Base-by-base conservation (phyloP, 2,113 vertebrate species). In the Percina caprodes region DNA sequence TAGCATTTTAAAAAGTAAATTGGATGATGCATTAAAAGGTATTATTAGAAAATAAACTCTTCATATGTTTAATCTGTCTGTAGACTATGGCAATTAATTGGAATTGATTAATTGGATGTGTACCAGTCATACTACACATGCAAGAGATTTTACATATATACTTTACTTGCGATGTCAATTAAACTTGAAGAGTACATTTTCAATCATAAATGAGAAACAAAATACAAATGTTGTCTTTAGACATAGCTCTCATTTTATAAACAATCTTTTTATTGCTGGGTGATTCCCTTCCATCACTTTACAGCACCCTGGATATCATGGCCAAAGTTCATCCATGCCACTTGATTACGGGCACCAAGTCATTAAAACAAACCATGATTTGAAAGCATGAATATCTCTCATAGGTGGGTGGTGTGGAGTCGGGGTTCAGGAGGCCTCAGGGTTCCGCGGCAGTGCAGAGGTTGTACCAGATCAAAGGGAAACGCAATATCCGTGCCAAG, bases 391-490 rank as follows among this genome's bases (percentile, higher is more conserved):
- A 19, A 2, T 35, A 1, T 67, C 15, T n/a, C 7, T 82, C 2
- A 2, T 82, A 96, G 95, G 94, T 93, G 5, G 95, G 95, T 0
- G 95, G 95, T 0, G 94, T 96, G 67, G 95, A 96, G 77, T 96
- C 95, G 0, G 95, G 94, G 13, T 96, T 96, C 88, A 92, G 95
- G 86, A 93, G 72, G 87, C 1, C 91, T 24, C 92, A 93, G 88
- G 92, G 85, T 52, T 81, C 91, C 0, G 93, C 89, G 35, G 77
- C 91, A 0, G 58, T 92, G 69, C 95, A 69, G 54, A 94, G 93
- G 48, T 91, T 98, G 21, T 98, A 97, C 93, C 97, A 98, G 83
- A 96, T 98, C 83, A 99, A 98, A 82, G 97, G 97, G 48, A 97
- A 95, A 74, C 96, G 94, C 86, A 97, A 97, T 72, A 96, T 98